A percentile compares a stretch with the other conserved stretches of the same genome.
Evolutionary conservation across 2,113 vertebrate genomes (phyloP).

Genomic region (Sardina pilchardus): DNA sequence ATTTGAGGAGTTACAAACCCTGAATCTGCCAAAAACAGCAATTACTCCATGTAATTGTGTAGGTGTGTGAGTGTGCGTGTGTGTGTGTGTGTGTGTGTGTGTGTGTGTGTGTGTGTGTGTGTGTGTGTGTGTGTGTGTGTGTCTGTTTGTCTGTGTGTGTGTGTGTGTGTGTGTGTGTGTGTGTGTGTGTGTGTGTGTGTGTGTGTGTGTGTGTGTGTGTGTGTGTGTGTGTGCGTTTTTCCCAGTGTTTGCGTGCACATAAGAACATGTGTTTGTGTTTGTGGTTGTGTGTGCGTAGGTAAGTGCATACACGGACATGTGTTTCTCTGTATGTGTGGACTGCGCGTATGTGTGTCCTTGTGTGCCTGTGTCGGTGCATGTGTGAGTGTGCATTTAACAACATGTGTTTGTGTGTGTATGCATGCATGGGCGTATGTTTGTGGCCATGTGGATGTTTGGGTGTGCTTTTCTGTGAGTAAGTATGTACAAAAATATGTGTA

Average conservation of each 20-base stretch:
- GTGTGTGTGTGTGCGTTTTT: slow-evolving; percentile 18
- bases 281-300: not conserved
- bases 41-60: slow-evolving; percentile 44
- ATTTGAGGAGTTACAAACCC: slow-evolving; percentile 57
- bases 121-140: slow-evolving; percentile 29
- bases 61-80: slow-evolving; percentile 24
- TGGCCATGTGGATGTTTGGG: slow-evolving; percentile 2
- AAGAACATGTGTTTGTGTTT: not conserved
- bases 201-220: slow-evolving; percentile 25
- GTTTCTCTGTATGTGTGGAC: not conserved
- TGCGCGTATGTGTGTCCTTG: not conserved
- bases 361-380: not conserved
- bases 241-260: not conserved
- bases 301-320: not conserved
- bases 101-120: slow-evolving; percentile 23
- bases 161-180: not conserved
- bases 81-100: slow-evolving; percentile 36
- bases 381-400: not conserved
- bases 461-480: not conserved
- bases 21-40: slow-evolving; percentile 43
- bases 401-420: not conserved
- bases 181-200: slow-evolving; percentile 36
- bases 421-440: not conserved
- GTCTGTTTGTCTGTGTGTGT: no score
- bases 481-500: not conserved